These are phyloP conservation scores for Antedon mediterranea DNA, from an alignment of 53 echinoderm and acorn worm species.

Conservation along the genomic window DNA sequence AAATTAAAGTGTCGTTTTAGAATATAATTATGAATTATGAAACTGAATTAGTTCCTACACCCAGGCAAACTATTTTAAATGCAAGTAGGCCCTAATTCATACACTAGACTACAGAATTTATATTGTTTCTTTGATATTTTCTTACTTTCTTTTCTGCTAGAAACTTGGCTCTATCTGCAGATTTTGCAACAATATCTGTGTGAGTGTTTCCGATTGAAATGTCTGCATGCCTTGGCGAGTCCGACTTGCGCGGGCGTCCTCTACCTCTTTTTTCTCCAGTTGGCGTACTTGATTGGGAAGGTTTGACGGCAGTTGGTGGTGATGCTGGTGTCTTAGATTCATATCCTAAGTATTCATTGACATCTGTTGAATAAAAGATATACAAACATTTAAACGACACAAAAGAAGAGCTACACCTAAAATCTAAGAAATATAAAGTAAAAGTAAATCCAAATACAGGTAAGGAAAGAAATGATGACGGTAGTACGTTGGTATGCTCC, in stretches of 20 bases:
- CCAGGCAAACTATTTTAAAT: no score
- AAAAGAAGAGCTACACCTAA: no score
- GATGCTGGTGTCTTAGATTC: neutral
- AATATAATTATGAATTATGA: no score
- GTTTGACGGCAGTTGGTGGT: neutral
- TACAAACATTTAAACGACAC: no score
- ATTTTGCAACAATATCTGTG: neutral
- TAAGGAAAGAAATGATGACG: no score
- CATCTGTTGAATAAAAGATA: neutral
- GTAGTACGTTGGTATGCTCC: no score
- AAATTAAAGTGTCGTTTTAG: no score
- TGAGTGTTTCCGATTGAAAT: neutral
- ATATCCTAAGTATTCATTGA: neutral
- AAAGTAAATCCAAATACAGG: no score
- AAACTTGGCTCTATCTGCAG: neutral
- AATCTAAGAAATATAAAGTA: no score
- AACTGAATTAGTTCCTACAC: no score
- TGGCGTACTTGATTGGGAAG: neutral
- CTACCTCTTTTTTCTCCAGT: neutral
- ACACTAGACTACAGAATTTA: no score
- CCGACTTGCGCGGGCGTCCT: neutral
- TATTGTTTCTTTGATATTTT: neutral
- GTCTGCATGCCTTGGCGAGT: neutral
- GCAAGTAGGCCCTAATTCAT: no score
- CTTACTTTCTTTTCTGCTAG: neutral